Percentiles rank a stretch among this genome's conserved stretches.
These are phyloP conservation scores for Neodon shergylaensis DNA, from an alignment of 2,113 vertebrate species.

Conservation along the genomic window DNA sequence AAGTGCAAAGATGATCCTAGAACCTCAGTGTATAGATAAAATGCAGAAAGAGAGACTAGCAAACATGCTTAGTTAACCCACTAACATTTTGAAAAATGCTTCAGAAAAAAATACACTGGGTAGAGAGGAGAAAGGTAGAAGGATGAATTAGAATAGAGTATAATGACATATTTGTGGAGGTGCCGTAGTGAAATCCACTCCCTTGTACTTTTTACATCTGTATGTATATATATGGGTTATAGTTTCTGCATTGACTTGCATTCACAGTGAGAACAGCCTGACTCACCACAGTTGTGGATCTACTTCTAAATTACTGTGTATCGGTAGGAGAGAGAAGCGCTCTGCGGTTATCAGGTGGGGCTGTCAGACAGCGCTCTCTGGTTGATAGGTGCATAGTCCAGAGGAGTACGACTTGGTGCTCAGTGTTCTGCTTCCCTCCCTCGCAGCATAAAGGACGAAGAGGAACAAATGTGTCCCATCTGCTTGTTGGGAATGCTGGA, in stretches of 20 bases:
- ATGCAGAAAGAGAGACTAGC: background rate
- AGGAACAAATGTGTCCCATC: conserved; percentile 96
- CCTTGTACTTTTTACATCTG: too few relatives aligned
- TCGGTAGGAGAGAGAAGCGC: background rate
- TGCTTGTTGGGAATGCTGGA: conserved; percentile 95
- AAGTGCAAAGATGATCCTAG: background rate
- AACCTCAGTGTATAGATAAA: background rate
- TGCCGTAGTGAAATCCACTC: background rate
- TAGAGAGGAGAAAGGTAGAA: background rate
- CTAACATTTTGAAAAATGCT: background rate
- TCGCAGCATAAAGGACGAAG: conserved; percentile 92
- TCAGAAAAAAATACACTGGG: background rate
- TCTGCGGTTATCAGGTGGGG: background rate
- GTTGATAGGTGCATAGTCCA: background rate
- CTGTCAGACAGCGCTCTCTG: background rate
- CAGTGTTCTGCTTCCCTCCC: conserved; percentile 3
- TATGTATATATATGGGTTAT: background rate
- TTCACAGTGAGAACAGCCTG: background rate
- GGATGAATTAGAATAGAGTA: too few relatives aligned
- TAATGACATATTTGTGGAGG: too few relatives aligned
- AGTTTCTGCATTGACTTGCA: background rate
- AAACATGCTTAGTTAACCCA: background rate
- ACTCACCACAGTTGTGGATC: background rate
- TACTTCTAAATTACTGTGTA: background rate
- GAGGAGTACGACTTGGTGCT: background rate